phyloP scores from a whole-genome alignment of 2,113 vertebrate species.

The pig (Sus scrofa) region T2T-Sscrofa CM000824.6:32036501-32037000 shows the following conservation, averaged over 20 bases:
- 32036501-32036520: background rate
- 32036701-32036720: background rate
- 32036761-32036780: slow-evolving; percentile 85
- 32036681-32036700: background rate
- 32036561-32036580: background rate
- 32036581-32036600: background rate
- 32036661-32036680: background rate
- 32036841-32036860: slow-evolving; percentile 86
- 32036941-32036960: slow-evolving; percentile 87
- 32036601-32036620: no score
- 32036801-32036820: slow-evolving; percentile 85
- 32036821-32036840: slow-evolving; percentile 83
- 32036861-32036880: slow-evolving; percentile 86
- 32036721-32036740: background rate
- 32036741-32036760: background rate
- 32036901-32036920: slow-evolving; percentile 86
- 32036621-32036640: background rate
- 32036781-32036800: slow-evolving; percentile 89
- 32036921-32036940: slow-evolving; percentile 85
- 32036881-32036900: slow-evolving; percentile 87
- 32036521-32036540: background rate
- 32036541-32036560: background rate
- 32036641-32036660: background rate
- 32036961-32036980: slow-evolving; percentile 86
- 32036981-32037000: slow-evolving; percentile 87